Evolutionary conservation across 2,113 vertebrate genomes (phyloP).

Genomic region (Antennarius striatus): DNA sequence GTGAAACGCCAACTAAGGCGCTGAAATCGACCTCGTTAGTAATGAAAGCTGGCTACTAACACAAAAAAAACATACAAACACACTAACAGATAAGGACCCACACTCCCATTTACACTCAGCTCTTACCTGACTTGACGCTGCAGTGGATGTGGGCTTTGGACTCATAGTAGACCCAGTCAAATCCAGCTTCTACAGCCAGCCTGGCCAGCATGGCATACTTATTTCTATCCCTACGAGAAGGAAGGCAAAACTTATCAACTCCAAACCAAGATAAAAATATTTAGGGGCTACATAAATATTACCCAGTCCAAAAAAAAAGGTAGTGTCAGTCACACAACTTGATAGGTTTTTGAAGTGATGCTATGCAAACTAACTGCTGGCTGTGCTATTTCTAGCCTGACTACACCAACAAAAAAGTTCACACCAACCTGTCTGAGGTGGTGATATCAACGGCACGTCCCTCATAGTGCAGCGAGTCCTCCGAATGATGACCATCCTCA

Average conservation of each 20-base stretch:
- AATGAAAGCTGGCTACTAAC: conserved; percentile 37
- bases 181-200: conserved; percentile 91
- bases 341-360: too few relatives aligned
- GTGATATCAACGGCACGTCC: conserved; percentile 93
- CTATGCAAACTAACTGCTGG: not conserved
- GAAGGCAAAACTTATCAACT: not conserved
- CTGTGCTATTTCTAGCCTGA: not conserved
- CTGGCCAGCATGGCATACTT: conserved; percentile 93
- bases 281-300: not conserved
- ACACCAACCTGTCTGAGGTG: conserved; percentile 83
- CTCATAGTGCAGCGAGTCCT: conserved; percentile 92
- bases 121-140: conserved; percentile 95
- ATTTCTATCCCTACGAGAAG: conserved; percentile 82
- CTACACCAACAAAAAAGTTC: not conserved
- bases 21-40: conserved; percentile 49
- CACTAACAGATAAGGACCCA: conserved; percentile 5
- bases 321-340: too few relatives aligned
- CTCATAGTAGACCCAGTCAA: conserved; percentile 94
- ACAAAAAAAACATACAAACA: conserved; percentile 26
- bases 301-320: not conserved
- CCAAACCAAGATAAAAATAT: not conserved
- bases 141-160: conserved; percentile 94
- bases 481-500: conserved; percentile 90
- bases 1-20: conserved; percentile 31
- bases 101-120: not conserved